Evolutionary conservation across 2,113 vertebrate species (phyloP), one percentile per base, ranked within the genome.

Genomic region (Oenanthe melanoleuca): DNA sequence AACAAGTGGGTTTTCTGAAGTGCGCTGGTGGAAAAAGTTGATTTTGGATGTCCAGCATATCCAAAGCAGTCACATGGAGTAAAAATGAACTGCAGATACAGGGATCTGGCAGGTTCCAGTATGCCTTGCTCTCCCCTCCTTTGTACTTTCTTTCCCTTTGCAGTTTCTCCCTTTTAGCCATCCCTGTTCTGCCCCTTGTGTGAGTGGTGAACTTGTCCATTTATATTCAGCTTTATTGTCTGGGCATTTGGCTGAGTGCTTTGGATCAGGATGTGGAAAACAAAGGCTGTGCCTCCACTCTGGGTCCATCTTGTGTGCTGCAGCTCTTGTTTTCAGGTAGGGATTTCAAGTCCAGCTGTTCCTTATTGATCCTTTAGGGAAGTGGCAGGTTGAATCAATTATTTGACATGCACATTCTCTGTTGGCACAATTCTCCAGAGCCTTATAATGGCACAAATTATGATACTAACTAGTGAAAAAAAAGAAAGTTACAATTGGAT

Each of bases 321-420:
- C 96, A 95, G 90, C 95, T 95, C 72, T 78, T 95, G 82, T 80
- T 94, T 95, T 64, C 80, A 93, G 89, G 89, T 95, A 85, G 73
- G 56, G 80, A 81, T 95, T 95, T 96, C 79, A 73, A 77, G 89
- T 92, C 82, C 96, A 96, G 92, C 82, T 96, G 93, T 90, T 96
- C 65, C 69, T 59, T 73, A 73, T 71, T 94, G 92, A 90, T 86
- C 93, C 72, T 64, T 65, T 78, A 69, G 85, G 82, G 92, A 90
- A 88, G 80, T 65, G 92, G 64, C 94, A 96, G 85, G 95, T 90
- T 96, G 80, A 92, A 92, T 96, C 79, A 70, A 55, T 94, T 93
- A 82, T 95, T 86, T 88, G 75, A 74, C 70, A 53, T 37, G 65
- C 57, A 42, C 44, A 24, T 81, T 86, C 60, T 92, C 82, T 71